These are phyloP conservation scores for Astreopora myriophthalma DNA, from an alignment of 64 coral and sea anemone genomes.

Conservation along the genomic window DNA sequence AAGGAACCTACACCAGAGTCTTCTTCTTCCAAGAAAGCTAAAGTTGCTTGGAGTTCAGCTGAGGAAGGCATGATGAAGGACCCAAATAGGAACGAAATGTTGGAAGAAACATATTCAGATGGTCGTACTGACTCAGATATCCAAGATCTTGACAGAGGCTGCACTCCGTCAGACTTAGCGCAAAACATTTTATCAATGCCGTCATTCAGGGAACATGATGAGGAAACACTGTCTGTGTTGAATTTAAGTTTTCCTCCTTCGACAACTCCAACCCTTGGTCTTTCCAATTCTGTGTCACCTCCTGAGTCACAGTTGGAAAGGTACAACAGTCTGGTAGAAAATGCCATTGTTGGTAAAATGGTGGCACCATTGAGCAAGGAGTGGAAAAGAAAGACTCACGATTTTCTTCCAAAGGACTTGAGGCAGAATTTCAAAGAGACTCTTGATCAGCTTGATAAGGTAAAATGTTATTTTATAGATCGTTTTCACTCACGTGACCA, in stretches of 20 bases:
- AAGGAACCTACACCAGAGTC: constrained; percentile 46
- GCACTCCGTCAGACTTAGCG: constrained; percentile 13
- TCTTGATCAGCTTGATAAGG: constrained; percentile 73
- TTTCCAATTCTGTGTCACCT: constrained; percentile 66
- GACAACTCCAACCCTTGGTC: constrained; percentile 81
- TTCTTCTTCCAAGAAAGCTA: constrained; percentile 59
- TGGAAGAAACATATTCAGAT: constrained; percentile 34
- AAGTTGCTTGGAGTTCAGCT: constrained; percentile 67
- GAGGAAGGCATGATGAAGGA: not conserved
- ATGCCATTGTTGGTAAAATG: constrained; percentile 78
- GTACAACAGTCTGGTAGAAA: constrained; percentile 74
- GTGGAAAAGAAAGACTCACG: constrained; percentile 81
- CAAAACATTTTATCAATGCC: constrained; percentile 12
- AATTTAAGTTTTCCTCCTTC: constrained; percentile 83
- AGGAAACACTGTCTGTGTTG: constrained; percentile 72
- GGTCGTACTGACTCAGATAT: constrained; percentile 38
- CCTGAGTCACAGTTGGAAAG: constrained; percentile 75
- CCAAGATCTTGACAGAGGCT: not conserved
- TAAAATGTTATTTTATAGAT: not conserved
- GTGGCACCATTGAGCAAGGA: constrained; percentile 86
- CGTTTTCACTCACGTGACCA: too few species aligned
- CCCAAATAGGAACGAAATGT: not conserved
- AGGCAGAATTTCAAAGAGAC: constrained; percentile 62
- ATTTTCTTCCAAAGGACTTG: constrained; percentile 72
- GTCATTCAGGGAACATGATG: constrained; percentile 81